phyloP scores from a whole-genome alignment of 1,140 invertebrate genomes.

The Cyclargus thomasi region DNA sequence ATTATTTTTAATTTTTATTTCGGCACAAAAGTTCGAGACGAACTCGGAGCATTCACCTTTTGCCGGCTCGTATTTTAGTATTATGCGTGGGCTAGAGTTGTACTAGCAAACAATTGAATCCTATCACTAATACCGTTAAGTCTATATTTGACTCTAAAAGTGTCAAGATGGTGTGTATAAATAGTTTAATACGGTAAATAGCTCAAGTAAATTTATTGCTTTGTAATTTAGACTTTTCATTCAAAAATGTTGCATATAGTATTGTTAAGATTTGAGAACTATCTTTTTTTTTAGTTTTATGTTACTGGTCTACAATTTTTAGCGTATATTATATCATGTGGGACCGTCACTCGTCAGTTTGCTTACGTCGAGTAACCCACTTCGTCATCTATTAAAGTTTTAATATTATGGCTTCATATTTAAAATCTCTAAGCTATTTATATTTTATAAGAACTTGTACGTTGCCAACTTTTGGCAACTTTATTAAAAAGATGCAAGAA shows the following conservation, averaged over 20 bases:
- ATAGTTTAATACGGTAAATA: too few species aligned
- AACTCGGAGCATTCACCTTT: conserved; percentile 17
- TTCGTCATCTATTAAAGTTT: background rate
- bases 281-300: background rate
- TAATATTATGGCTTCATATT: background rate
- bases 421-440: background rate
- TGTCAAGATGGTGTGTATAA: too few species aligned
- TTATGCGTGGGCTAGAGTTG: background rate
- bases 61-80: conserved; percentile 11
- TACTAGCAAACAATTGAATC: too few species aligned
- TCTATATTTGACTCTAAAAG: too few species aligned
- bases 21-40: conserved; percentile 1
- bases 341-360: background rate
- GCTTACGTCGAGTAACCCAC: background rate
- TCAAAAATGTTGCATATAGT: too few species aligned
- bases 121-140: too few species aligned
- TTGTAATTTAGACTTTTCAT: too few species aligned
- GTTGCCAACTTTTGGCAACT: background rate
- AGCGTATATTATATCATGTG: background rate
- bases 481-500: background rate
- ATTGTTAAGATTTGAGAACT: too few species aligned
- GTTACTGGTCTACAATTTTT: background rate
- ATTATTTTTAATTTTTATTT: conserved; percentile 18
- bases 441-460: background rate
- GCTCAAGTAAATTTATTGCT: too few species aligned